Evolutionary conservation across 2,888 invertebrate species (phyloP), one percentile per base, ranked within the genome.

Genomic region (Drymonia ruficornis): DNA sequence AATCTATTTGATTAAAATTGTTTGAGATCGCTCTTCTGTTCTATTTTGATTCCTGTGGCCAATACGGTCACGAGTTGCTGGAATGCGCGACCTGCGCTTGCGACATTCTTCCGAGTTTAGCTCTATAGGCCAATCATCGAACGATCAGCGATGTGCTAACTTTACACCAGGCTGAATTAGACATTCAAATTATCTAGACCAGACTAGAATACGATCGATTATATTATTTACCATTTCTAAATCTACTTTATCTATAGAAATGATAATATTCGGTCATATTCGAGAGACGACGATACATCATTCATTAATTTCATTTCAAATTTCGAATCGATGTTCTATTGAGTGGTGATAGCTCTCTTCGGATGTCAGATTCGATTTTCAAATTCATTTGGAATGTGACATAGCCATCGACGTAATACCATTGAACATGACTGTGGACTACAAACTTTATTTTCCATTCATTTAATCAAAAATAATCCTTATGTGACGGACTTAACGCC

Each of bases 211-310:
- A n/a, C n/a, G n/a, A n/a, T n/a, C n/a, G n/a, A n/a, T n/a, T n/a
- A n/a, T n/a, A n/a, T n/a, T n/a, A n/a, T n/a, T n/a, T n/a, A 34
- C 9, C 34, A 34, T 34, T 34, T 34, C 34, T 34, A 23, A 23
- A 23, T 23, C 23, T 23, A 23, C 23, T 4, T n/a, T n/a, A n/a
- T n/a, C n/a, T n/a, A n/a, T n/a, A n/a, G n/a, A n/a, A n/a, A n/a
- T n/a, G n/a, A n/a, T n/a, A n/a, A n/a, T n/a, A n/a, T n/a, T n/a
- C n/a, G n/a, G n/a, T n/a, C n/a, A n/a, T n/a, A n/a, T n/a, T n/a
- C n/a, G n/a, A n/a, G n/a, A n/a, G n/a, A n/a, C n/a, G n/a, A n/a
- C 74, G 75, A 78, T 77, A 69, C 69, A 80, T 80, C 78, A 82
- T 80, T 77, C 75, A 76, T 81, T 80, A 59, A 73, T 76, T 76